Conservation (phyloP, 2,888 invertebrate species). For the Melinopterus prodromus region DNA sequence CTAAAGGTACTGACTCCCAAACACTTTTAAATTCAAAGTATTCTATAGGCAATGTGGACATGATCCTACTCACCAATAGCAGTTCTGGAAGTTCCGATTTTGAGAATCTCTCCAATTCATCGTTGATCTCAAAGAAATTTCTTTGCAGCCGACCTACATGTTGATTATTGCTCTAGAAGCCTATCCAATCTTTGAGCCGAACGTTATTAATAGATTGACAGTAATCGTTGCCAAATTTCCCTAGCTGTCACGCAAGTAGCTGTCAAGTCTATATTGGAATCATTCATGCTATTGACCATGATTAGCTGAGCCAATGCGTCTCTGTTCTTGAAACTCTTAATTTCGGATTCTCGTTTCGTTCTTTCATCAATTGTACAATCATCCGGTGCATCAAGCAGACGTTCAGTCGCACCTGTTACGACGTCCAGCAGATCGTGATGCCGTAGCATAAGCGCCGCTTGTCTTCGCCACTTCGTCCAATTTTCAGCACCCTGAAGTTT, state of each 20-base stretch:
- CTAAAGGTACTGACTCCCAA: conserved; percentile 35
- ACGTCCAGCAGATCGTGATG: conserved; percentile 40
- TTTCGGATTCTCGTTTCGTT: background rate
- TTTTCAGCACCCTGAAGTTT: conserved; percentile 32
- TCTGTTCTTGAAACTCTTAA: conserved; percentile 11
- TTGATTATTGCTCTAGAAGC: conserved; percentile 41
- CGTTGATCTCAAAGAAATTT: conserved; percentile 38
- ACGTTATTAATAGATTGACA: conserved; percentile 40
- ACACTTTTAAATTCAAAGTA: conserved; percentile 40
- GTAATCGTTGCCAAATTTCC: conserved; percentile 34
- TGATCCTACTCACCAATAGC: conserved; percentile 38
- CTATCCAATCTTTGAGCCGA: conserved; percentile 42
- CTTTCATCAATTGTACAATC: conserved; percentile 18
- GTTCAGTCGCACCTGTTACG: conserved; percentile 19
- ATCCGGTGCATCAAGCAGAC: conserved; percentile 8
- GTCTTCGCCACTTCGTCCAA: conserved; percentile 38
- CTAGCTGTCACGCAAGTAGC: too few relatives aligned
- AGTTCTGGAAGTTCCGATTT: conserved; percentile 38
- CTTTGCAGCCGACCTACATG: conserved; percentile 38
- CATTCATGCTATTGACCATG: conserved; percentile 36
- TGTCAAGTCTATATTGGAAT: too few relatives aligned
- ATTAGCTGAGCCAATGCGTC: conserved; percentile 38
- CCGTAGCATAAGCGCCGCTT: conserved; percentile 36
- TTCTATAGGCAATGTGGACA: conserved; percentile 33
- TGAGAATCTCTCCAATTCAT: conserved; percentile 38